Evolutionary conservation across 1,140 invertebrate genomes (phyloP), one percentile per base, ranked within the genome.

Genomic region (Mya arenaria): DNA sequence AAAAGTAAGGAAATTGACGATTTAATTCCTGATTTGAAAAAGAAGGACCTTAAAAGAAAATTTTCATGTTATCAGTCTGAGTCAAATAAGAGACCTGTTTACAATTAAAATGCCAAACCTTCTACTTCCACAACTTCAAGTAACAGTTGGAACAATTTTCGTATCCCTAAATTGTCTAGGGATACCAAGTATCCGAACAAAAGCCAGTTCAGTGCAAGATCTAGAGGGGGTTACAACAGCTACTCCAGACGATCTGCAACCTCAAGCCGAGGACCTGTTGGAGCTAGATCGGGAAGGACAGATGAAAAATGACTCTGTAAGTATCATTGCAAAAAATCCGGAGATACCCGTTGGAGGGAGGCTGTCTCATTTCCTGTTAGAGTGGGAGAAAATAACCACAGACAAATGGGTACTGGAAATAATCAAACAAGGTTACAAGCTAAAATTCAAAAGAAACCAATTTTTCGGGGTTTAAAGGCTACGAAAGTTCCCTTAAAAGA

Each of bases 361-460:
- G 19, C 39, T 75, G 58, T 66, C 60, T 52, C 60, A 63, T 78
- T 66, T 65, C 36, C 62, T 48, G 8, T 32, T 41, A 39, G 56
- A 62, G 19, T 75, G 73, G 56, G 36, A 74, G 52, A 74, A 32
- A 60, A 74, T 58, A 3, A 58, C 71, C 19, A 62, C 30, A 36
- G 52, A 74, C n/a, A 72, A 58, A 62, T 55, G 75, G 30, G 62
- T 69, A 6, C 39, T 79, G 28, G 62, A 79, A 28, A 23, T 62
- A 44, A 62, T 80, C 4, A 58, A 62, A 44, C 3, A 71, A 1
- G 74, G 52, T 0, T 80, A 69, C 75, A 68, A 68, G 39, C 34
- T 79, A 30, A 63, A 80, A 68, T 71, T 71, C 58, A 6, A n/a
- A n/a, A n/a, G n/a, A n/a, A n/a, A n/a, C 83, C 17, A 17, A 10